Evolutionary conservation across 2,113 vertebrate species (phyloP).

Genomic region (Myotis brandtii): DNA sequence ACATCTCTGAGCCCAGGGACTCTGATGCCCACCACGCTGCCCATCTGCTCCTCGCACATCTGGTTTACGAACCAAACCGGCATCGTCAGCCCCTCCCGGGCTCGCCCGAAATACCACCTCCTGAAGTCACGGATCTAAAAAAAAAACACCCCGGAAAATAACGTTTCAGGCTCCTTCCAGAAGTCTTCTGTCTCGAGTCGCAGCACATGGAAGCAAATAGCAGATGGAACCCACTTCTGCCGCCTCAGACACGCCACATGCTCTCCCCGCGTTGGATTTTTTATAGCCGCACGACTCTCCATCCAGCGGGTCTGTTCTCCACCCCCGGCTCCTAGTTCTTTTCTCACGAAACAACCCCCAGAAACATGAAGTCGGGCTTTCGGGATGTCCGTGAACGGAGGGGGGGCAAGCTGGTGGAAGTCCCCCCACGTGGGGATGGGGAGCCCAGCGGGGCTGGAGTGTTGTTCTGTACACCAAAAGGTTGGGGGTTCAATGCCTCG

Average conservation of each 20-base stretch:
- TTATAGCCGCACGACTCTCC: neutral
- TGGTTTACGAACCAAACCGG: conserved; percentile 26
- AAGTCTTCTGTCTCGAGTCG: conserved; percentile 75
- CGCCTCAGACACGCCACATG: conserved; percentile 50
- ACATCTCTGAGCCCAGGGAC: neutral
- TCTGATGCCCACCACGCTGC: neutral
- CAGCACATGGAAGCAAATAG: conserved; percentile 63
- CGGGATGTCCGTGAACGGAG: neutral
- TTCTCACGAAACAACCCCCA: neutral
- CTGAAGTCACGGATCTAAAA: conserved; percentile 39
- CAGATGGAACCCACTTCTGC: conserved; percentile 71
- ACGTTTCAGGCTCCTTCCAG: conserved; percentile 39
- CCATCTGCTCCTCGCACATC: neutral
- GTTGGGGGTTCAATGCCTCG: too few relatives aligned
- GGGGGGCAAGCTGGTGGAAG: neutral
- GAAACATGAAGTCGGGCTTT: neutral
- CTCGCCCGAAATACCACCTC: conserved; percentile 33
- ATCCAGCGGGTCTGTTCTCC: neutral
- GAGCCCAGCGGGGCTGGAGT: too few relatives aligned
- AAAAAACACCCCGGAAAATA: conserved; percentile 36
- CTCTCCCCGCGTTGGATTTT: conserved; percentile 27
- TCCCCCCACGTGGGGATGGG: neutral
- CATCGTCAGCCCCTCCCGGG: neutral
- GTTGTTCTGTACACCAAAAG: too few relatives aligned
- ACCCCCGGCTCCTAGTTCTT: neutral